A percentile compares a stretch with the other conserved stretches of the same genome.
phyloP scores from a whole-genome alignment of 35 echinoderm and acorn worm genomes.

The Lytechinus pictus region DNA sequence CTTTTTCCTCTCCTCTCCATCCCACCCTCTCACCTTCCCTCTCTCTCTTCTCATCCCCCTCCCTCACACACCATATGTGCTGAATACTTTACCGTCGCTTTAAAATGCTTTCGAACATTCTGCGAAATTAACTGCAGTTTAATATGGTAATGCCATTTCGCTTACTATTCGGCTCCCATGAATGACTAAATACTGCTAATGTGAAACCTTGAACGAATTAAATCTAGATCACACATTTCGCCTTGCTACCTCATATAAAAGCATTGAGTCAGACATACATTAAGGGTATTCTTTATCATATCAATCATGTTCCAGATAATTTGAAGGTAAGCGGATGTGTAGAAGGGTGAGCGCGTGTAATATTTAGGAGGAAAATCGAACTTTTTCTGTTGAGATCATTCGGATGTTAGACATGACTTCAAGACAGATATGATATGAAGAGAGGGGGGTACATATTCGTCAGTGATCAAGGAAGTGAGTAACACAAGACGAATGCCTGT shows the following conservation, averaged over 20 bases:
- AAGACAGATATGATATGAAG: too few species aligned
- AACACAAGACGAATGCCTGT: background rate
- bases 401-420: too few species aligned
- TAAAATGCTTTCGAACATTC: background rate
- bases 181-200: background rate
- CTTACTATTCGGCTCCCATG: background rate
- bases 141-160: background rate
- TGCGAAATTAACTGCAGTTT: background rate
- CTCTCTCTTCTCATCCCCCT: too few species aligned
- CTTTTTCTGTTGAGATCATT: too few species aligned
- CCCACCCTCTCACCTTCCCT: too few species aligned
- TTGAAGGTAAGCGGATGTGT: background rate
- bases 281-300: background rate
- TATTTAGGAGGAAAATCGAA: too few species aligned
- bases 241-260: background rate
- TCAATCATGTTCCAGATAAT: background rate
- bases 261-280: background rate
- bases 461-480: background rate
- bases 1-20: too few species aligned
- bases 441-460: background rate
- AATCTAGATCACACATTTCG: background rate
- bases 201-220: background rate
- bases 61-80: background rate
- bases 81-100: background rate
- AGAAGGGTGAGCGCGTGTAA: background rate